Percentiles rank a stretch among this genome's conserved stretches.
phyloP scores from a whole-genome alignment of 2,888 invertebrate species.

The Temnothorax ravouxi region DNA sequence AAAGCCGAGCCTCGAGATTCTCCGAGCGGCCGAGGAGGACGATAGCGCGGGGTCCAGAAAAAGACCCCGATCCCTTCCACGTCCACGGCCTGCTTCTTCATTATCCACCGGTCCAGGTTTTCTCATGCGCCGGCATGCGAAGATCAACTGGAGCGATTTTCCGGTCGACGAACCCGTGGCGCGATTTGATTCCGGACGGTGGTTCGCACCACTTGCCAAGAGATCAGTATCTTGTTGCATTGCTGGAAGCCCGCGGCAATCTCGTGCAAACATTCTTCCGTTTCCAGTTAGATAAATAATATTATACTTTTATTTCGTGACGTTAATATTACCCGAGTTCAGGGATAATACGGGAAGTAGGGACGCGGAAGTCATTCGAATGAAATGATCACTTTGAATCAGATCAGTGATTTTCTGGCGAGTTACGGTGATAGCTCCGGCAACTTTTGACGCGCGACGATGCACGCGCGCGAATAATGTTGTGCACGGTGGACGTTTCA shows the following conservation, averaged over 20 bases:
- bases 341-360: neutral
- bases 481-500: conserved; percentile 43
- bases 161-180: conserved; percentile 40
- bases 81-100: conserved; percentile 4
- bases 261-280: neutral
- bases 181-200: conserved; percentile 17
- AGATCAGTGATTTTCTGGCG: neutral
- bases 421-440: neutral
- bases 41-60: conserved; percentile 67
- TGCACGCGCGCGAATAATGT: conserved; percentile 29
- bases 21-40: conserved; percentile 50
- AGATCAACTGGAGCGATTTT: conserved; percentile 38
- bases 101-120: neutral
- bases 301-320: neutral
- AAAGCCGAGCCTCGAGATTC: conserved; percentile 72
- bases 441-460: neutral
- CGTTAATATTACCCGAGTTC: neutral
- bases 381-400: neutral
- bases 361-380: neutral
- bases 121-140: neutral
- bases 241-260: conserved; percentile 8
- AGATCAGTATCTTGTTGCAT: conserved; percentile 14
- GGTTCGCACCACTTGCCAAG: conserved; percentile 30
- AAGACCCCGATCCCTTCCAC: conserved; percentile 64
- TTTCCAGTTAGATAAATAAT: neutral